A percentile compares a stretch with the other conserved stretches of the same genome.
These are phyloP conservation scores for Standfussiana lucernea DNA, from an alignment of 2,888 invertebrate species.

Conservation along the genomic window DNA sequence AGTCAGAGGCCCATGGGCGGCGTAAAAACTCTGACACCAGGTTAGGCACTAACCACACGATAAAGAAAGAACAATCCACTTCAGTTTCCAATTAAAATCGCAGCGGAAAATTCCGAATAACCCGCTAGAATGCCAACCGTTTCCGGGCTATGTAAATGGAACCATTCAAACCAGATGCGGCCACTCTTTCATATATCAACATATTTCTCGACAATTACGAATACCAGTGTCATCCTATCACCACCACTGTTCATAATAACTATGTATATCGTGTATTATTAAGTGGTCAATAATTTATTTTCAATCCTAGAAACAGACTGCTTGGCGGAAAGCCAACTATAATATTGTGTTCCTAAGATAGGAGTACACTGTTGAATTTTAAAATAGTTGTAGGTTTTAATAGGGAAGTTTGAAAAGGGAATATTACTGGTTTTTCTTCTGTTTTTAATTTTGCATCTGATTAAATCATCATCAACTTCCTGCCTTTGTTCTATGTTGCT, in stretches of 20 bases:
- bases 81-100: neutral
- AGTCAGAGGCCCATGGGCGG: no score
- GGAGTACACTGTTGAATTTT: conserved; percentile 46
- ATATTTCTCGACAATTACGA: conserved; percentile 52
- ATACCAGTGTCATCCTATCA: conserved; percentile 30
- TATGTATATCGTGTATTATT: conserved; percentile 39
- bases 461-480: no score
- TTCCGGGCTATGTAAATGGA: neutral
- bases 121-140: neutral
- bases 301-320: conserved; percentile 45
- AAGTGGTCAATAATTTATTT: conserved; percentile 60
- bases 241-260: conserved; percentile 35
- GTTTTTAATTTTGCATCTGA: neutral
- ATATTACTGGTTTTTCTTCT: neutral
- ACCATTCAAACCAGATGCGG: conserved; percentile 1
- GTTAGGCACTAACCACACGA: no score
- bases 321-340: conserved; percentile 52
- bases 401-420: neutral
- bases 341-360: conserved; percentile 39
- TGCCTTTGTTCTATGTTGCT: no score
- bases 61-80: neutral
- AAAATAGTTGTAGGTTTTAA: conserved; percentile 11
- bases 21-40: no score
- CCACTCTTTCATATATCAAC: conserved; percentile 19
- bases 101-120: neutral